Percentiles rank a stretch among this genome's conserved stretches.
Evolutionary conservation across 2,113 vertebrate genomes (phyloP).

Genomic region (Collichthys lucidus): DNA sequence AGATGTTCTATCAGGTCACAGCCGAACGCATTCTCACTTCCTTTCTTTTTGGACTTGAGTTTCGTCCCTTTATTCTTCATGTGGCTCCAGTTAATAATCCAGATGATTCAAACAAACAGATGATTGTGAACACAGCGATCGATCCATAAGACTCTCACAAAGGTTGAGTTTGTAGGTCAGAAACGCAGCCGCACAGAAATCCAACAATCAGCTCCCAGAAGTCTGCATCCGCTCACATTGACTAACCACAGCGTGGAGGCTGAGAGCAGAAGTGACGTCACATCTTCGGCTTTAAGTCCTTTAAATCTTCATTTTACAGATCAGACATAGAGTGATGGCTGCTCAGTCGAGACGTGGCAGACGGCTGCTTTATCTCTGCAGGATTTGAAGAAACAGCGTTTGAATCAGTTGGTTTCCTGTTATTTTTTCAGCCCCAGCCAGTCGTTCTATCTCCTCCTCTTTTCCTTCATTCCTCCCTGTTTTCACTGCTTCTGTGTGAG

Average conservation of each 20-base stretch:
- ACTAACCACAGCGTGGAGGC: slow-evolving; percentile 67
- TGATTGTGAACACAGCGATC: slow-evolving; percentile 59
- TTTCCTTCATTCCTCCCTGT: slow-evolving; percentile 79
- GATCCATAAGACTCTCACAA: slow-evolving; percentile 73
- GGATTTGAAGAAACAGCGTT: slow-evolving; percentile 75
- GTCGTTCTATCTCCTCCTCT: slow-evolving; percentile 80
- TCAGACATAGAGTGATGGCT: slow-evolving; percentile 5
- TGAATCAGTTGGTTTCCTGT: slow-evolving; percentile 79
- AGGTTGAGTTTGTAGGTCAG: slow-evolving; percentile 42
- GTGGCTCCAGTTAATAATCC: slow-evolving; percentile 85
- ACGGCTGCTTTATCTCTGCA: slow-evolving; percentile 62
- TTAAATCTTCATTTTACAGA: slow-evolving; percentile 45
- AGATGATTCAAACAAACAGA: slow-evolving; percentile 67
- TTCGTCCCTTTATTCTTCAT: slow-evolving; percentile 99
- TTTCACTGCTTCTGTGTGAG: slow-evolving; percentile 66
- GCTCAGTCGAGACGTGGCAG: slow-evolving; percentile 46
- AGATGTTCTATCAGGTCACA: slow-evolving; percentile 97
- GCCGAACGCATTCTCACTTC: slow-evolving; percentile 92
- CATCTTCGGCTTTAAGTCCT: slow-evolving; percentile 56
- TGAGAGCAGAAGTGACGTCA: slow-evolving; percentile 82
- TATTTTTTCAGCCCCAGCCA: slow-evolving; percentile 73
- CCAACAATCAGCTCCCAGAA: slow-evolving; percentile 73
- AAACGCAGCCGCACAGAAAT: slow-evolving; percentile 63
- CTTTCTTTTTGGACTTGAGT: slow-evolving; percentile 96
- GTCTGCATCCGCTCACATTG: slow-evolving; percentile 83